Conservation (phyloP, 2,113 vertebrate genomes). For the Quiscalus mexicanus region DNA sequence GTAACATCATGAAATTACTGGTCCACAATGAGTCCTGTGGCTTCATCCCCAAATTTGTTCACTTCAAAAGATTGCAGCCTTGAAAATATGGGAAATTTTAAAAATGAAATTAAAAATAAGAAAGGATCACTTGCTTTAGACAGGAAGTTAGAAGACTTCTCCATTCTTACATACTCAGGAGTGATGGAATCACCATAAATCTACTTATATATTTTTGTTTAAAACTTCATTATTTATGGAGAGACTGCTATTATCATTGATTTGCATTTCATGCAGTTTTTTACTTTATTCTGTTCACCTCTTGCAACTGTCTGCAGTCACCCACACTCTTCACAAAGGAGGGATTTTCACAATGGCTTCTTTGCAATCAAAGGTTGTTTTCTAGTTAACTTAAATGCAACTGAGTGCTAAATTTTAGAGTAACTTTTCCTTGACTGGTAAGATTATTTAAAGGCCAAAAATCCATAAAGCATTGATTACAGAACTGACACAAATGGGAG, state of each 20-base stretch:
- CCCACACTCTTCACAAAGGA: background rate
- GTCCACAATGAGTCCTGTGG: background rate
- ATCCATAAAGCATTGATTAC: background rate
- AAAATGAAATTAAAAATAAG: background rate
- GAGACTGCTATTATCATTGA: background rate
- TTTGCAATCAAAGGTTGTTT: background rate
- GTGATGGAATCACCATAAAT: background rate
- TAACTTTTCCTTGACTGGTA: background rate
- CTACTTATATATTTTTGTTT: too few relatives aligned
- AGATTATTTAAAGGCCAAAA: background rate
- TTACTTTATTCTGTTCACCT: background rate
- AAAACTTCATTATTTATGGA: background rate
- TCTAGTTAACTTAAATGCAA: background rate
- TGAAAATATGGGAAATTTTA: accelerated
- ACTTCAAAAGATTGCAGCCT: background rate
- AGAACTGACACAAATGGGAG: background rate
- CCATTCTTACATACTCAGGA: background rate
- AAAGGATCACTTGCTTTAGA: background rate
- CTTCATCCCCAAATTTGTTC: background rate
- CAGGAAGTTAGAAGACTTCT: background rate
- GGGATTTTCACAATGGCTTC: background rate
- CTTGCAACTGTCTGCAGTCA: background rate
- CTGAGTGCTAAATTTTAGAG: background rate
- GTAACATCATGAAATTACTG: background rate
- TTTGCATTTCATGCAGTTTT: background rate